A percentile compares a stretch with the other conserved stretches of the same genome.
phyloP scores from a whole-genome alignment of 2,113 vertebrate genomes.

The Erythrolamprus reginae region DNA sequence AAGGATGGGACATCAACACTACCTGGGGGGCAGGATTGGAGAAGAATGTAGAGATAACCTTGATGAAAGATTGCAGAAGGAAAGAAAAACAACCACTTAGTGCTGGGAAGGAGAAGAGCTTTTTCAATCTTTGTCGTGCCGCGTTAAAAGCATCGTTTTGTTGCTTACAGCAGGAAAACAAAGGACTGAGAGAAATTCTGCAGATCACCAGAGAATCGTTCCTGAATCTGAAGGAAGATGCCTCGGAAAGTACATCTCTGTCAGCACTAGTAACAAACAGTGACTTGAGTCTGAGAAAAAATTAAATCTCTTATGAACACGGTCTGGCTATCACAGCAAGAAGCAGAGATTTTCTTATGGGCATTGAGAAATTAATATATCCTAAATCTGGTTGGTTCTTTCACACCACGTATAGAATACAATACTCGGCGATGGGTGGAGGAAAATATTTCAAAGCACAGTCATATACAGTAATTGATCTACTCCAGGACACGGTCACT shows the following conservation, averaged over 20 bases:
- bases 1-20: background rate
- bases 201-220: slow-evolving; percentile 95
- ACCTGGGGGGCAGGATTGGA: background rate
- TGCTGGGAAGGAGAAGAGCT: background rate
- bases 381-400: slow-evolving; percentile 28
- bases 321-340: slow-evolving; percentile 30
- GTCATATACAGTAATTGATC: background rate
- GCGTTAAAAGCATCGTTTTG: slow-evolving; percentile 9
- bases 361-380: slow-evolving; percentile 43
- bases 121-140: background rate
- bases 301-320: slow-evolving; percentile 63
- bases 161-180: slow-evolving; percentile 83
- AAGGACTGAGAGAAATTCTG: slow-evolving; percentile 88
- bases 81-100: background rate
- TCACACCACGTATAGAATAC: slow-evolving; percentile 30
- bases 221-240: slow-evolving; percentile 84
- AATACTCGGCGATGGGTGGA: background rate
- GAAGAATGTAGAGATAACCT: background rate
- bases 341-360: slow-evolving; percentile 52
- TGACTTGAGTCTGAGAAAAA: slow-evolving; percentile 87
- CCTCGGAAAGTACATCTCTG: slow-evolving; percentile 82
- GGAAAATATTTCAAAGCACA: background rate
- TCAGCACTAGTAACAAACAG: slow-evolving; percentile 82
- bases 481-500: background rate
- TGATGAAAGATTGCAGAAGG: background rate